Evolutionary conservation across 2,888 invertebrate species (phyloP).

Genomic region (Mayetiola destructor): DNA sequence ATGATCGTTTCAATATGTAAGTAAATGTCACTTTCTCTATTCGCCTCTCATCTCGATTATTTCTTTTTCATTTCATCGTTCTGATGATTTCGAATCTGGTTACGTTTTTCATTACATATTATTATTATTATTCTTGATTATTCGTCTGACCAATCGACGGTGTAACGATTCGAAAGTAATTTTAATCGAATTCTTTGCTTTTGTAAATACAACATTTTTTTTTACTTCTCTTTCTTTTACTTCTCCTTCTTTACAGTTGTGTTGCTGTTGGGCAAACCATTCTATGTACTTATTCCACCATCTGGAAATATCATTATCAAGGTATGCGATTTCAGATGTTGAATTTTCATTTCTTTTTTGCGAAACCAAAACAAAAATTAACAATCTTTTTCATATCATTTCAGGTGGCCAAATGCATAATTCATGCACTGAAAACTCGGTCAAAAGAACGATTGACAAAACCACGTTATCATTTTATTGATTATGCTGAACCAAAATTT

Average conservation of each 20-base stretch:
- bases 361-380: background rate
- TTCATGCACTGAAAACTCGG: conserved; percentile 27
- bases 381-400: background rate
- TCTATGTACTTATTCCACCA: conserved; percentile 65
- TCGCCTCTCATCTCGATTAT: too few relatives aligned
- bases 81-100: background rate
- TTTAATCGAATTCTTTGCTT: conserved; percentile 1
- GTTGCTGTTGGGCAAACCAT: conserved; percentile 60
- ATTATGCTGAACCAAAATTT: conserved; percentile 70
- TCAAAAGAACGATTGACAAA: conserved; percentile 33
- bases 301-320: conserved; percentile 69
- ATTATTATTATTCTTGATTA: too few relatives aligned
- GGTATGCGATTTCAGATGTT: too few relatives aligned
- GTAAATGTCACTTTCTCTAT: conserved; percentile 26
- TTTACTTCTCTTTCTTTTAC: conserved; percentile 42
- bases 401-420: background rate
- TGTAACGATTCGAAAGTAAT: background rate
- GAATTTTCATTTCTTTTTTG: conserved; percentile 37
- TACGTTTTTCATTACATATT: too few relatives aligned
- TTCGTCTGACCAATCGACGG: background rate
- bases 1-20: conserved; percentile 53
- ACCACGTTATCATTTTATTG: conserved; percentile 69
- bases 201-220: background rate
- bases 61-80: background rate
- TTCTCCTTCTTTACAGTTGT: conserved; percentile 55